Conservation (phyloP, 2,113 vertebrate genomes). For the Pygoscelis adeliae region DNA sequence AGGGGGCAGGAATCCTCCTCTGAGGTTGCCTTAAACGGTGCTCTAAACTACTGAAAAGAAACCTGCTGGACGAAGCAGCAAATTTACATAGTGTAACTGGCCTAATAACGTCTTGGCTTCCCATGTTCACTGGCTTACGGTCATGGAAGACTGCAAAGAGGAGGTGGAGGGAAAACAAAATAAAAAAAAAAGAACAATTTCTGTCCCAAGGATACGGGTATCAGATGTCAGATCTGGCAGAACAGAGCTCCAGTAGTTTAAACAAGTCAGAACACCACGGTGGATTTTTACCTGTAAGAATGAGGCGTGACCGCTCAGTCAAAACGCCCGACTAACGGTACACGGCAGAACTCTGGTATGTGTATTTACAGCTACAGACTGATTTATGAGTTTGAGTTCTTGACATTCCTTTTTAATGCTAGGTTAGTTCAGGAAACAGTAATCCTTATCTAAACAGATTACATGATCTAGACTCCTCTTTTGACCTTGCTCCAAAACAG, state of each 20-base stretch:
- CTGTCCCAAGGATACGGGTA: no score
- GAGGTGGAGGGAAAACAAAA: neutral
- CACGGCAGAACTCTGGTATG: neutral
- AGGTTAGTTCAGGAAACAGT: neutral
- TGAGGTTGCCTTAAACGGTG: neutral
- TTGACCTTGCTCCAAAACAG: neutral
- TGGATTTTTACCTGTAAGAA: neutral
- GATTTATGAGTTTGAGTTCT: neutral
- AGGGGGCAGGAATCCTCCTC: neutral
- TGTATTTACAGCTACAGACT: neutral
- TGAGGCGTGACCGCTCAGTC: neutral
- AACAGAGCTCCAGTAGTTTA: neutral
- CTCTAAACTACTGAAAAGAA: neutral
- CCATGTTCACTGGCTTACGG: neutral
- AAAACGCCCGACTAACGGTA: rapidly evolving
- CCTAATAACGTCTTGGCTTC: neutral
- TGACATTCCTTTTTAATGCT: neutral
- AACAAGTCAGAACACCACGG: neutral
- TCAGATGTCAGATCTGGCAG: neutral
- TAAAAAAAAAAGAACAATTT: neutral
- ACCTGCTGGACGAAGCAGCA: neutral
- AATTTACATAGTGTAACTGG: neutral
- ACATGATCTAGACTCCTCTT: neutral
- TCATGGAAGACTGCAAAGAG: neutral
- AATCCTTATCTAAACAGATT: neutral